These are phyloP conservation scores for Bergia puertoricense DNA, from an alignment of 92 coral and sea anemone genomes.

Conservation along the genomic window DNA sequence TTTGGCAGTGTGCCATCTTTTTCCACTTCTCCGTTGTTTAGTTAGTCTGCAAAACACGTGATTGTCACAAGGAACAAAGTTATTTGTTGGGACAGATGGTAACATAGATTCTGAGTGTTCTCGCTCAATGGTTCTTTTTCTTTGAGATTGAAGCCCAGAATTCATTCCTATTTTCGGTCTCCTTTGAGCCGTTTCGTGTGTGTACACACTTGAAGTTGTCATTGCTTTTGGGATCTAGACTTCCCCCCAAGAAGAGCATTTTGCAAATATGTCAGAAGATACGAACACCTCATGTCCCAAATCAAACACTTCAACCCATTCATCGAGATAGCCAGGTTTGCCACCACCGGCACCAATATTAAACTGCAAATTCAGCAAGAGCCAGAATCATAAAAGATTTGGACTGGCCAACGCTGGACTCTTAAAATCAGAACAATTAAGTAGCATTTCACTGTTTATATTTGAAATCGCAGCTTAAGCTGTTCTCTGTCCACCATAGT, in stretches of 20 bases:
- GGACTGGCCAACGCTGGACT: slow-evolving; percentile 65
- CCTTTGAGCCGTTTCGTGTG: slow-evolving; percentile 50
- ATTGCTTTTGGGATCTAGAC: slow-evolving; percentile 49
- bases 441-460: slow-evolving; percentile 41
- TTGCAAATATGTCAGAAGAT: slow-evolving; percentile 45
- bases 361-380: slow-evolving; percentile 47
- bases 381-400: slow-evolving; percentile 52
- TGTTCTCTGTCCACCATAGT: slow-evolving; percentile 55
- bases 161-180: slow-evolving; percentile 33
- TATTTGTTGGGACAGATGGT: slow-evolving; percentile 34
- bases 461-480: slow-evolving; percentile 29
- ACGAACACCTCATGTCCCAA: slow-evolving; percentile 42
- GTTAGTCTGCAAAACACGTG: slow-evolving; percentile 46
- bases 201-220: slow-evolving; percentile 50
- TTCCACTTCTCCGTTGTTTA: slow-evolving; percentile 32
- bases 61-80: slow-evolving; percentile 47
- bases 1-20: slow-evolving; percentile 7
- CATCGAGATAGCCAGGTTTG: slow-evolving; percentile 24
- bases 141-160: slow-evolving; percentile 51
- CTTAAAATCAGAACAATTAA: slow-evolving; percentile 35
- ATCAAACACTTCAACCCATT: slow-evolving; percentile 44
- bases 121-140: slow-evolving; percentile 42
- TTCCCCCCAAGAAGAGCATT: slow-evolving; percentile 48
- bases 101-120: slow-evolving; percentile 55
- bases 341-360: slow-evolving; percentile 26